A percentile compares a stretch with the other conserved stretches of the same genome.
These are phyloP conservation scores for Sussaba pulchella DNA, from an alignment of 2,888 invertebrate species.

Conservation along the genomic window DNA sequence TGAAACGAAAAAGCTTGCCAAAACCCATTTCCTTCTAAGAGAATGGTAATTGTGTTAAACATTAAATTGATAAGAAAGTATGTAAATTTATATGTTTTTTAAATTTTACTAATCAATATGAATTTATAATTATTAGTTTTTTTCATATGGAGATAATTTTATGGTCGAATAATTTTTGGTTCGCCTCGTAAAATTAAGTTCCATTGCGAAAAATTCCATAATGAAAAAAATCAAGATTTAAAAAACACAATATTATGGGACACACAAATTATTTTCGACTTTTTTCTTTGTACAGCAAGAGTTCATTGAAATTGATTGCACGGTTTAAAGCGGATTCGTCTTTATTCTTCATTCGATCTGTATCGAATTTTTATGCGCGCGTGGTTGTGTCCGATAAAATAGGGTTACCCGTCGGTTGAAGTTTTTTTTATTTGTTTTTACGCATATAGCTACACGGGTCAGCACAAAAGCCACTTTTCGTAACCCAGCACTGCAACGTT, in stretches of 20 bases:
- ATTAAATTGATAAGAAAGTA: too few relatives aligned
- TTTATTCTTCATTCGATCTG: neutral
- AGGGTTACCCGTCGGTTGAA: neutral
- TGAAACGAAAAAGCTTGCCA: constrained; percentile 31
- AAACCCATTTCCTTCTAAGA: neutral
- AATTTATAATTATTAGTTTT: too few relatives aligned
- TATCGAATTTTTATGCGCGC: neutral
- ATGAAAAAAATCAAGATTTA: neutral
- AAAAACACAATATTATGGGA: neutral
- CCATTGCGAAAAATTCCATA: neutral
- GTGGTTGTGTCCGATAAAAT: neutral
- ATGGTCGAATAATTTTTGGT: too few relatives aligned
- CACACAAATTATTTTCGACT: neutral
- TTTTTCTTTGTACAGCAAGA: too few relatives aligned
- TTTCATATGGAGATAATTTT: too few relatives aligned
- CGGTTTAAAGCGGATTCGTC: neutral
- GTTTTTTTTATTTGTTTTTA: too few relatives aligned
- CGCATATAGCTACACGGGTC: constrained; percentile 33
- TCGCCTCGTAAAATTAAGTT: too few relatives aligned
- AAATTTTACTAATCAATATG: too few relatives aligned
- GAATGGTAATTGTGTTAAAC: neutral
- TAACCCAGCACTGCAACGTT: constrained; percentile 48
- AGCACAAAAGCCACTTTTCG: constrained; percentile 51
- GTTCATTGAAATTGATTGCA: neutral
- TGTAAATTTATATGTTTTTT: too few relatives aligned